phyloP scores from a whole-genome alignment of 2,888 invertebrate species.

The Callinectes sapidus region DNA sequence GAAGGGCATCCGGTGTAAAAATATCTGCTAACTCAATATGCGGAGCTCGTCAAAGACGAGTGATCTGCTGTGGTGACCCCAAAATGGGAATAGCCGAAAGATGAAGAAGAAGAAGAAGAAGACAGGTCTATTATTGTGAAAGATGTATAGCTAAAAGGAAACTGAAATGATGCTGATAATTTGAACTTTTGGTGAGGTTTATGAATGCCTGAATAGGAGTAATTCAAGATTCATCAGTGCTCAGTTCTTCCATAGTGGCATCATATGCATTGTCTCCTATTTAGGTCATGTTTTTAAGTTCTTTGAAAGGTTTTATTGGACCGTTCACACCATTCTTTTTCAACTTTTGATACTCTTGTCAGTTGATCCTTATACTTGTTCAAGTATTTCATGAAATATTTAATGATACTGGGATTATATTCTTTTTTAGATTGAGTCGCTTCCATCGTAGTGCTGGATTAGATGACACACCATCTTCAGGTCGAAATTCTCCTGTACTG shows the following conservation, averaged over 20 bases:
- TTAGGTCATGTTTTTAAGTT: not conserved
- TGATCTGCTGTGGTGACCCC: no score
- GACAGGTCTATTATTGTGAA: no score
- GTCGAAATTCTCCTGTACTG: constrained; percentile 83
- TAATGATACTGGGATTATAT: not conserved
- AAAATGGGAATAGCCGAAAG: no score
- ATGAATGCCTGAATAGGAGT: no score
- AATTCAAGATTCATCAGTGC: no score
- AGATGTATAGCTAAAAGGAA: no score
- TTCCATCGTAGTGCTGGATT: constrained; percentile 98
- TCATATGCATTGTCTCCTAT: not conserved
- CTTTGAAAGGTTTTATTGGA: not conserved
- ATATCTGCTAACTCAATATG: no score
- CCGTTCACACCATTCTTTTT: not conserved
- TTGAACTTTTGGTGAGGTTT: no score
- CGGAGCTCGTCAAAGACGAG: no score
- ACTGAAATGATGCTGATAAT: no score
- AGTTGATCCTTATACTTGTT: not conserved
- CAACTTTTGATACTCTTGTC: not conserved
- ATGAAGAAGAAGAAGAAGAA: no score
- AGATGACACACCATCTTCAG: constrained; percentile 78
- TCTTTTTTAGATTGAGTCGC: constrained; percentile 82
- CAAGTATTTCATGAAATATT: not conserved
- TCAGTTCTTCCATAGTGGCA: not conserved
- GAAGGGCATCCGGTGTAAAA: no score